Base-by-base conservation (phyloP, 2,888 invertebrate species). In the Glaucopsyche alexis region DNA sequence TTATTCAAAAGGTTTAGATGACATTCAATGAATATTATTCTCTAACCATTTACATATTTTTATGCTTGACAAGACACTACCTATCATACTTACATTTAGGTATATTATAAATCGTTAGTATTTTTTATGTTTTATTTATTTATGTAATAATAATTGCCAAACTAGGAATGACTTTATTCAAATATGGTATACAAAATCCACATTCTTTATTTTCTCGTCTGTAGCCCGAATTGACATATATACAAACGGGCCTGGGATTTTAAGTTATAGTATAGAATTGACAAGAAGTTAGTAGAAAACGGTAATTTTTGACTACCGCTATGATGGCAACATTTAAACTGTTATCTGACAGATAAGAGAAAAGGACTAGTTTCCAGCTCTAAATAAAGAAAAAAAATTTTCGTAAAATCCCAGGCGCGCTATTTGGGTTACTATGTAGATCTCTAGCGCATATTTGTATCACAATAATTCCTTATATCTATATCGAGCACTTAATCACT, bases 401-500 rank as follows among this genome's bases (percentile, higher is more conserved):
- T 45, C 45, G 16, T 69, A 69, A 69, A 69, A 69, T 19, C 69
- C 49, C 47, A 69, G 49, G 19, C 29, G 7, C 13, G 49, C 13
- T 47, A 49, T 40, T n/a, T 40, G 65, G 40, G 14, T 40, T 42
- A 42, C 11, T 7, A 67, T 45, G 11, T 69, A 47, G 42, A 45
- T 29, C 49, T 47, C 69, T 69, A 13, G 14, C 19, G 19, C 47
- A 69, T 19, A 45, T 49, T n/a, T 69, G 69, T 69, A 69, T 69
- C 69, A 69, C 69, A 69, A 69, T 69, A 69, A 69, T 69, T 49
- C 49, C 69, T 49, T 69, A 69, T 2, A 49, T 13, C 47, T 69
- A 69, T 47, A 7, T 67, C 16, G 47, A 67, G 49, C 47, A 14
- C 11, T 42, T 42, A 49, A 47, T 49, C 69, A 49, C 49, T 69